phyloP scores from a whole-genome alignment of 2,888 invertebrate species.

The Ferrisia virgata region DNA sequence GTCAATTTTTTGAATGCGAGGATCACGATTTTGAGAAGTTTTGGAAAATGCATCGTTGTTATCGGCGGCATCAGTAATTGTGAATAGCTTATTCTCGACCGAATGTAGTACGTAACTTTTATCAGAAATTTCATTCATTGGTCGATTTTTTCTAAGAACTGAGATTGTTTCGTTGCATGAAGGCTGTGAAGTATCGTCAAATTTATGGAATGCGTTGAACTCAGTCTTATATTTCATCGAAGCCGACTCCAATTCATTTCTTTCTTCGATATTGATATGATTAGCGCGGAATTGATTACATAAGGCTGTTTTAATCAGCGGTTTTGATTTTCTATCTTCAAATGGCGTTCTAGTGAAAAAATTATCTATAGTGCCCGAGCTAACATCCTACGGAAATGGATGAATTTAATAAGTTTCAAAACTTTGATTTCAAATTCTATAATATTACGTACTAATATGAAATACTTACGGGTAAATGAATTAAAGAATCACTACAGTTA shows the following conservation, averaged over 20 bases:
- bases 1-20: background rate
- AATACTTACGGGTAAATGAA: background rate
- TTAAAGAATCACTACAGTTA: background rate
- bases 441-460: background rate
- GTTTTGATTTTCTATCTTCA: background rate
- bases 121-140: background rate
- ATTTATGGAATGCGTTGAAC: background rate
- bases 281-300: background rate
- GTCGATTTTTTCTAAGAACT: background rate
- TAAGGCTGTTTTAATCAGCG: background rate
- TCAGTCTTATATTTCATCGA: background rate
- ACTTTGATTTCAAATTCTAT: background rate
- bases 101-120: conserved; percentile 28
- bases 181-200: background rate
- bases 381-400: background rate
- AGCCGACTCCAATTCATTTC: background rate
- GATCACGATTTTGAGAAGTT: background rate
- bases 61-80: background rate
- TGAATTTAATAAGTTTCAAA: background rate
- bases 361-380: background rate
- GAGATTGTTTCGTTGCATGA: background rate
- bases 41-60: background rate
- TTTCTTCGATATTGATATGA: background rate
- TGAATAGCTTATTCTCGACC: conserved; percentile 34
- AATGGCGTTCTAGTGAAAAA: background rate